Conservation (phyloP, 2,113 vertebrate genomes). For the Ardeotis arabs region DNA sequence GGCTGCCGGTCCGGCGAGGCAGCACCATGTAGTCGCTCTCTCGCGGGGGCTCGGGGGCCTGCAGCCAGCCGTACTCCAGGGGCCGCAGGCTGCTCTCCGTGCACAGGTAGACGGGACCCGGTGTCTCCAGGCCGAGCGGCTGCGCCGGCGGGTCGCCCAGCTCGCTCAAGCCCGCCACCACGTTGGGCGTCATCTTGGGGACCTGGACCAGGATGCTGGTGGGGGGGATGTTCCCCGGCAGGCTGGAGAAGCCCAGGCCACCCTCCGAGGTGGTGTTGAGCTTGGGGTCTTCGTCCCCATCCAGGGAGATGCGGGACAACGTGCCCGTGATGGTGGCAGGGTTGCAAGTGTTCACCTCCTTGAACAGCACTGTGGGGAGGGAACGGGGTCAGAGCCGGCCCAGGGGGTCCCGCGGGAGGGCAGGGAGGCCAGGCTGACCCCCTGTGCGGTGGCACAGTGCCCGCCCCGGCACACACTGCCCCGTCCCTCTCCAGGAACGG, state of each 20-base stretch:
- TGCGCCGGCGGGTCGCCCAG: constrained; percentile 82
- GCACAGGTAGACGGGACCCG: constrained; percentile 91
- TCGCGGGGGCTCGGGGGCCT: constrained; percentile 75
- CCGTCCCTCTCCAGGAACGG: background rate
- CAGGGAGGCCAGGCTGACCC: background rate
- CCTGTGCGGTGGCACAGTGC: fast-evolving
- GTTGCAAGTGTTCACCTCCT: constrained; percentile 97
- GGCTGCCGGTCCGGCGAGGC: constrained; percentile 90
- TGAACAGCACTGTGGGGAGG: constrained; percentile 88
- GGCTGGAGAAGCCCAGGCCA: constrained; percentile 88
- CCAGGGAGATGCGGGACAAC: constrained; percentile 94
- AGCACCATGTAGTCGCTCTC: constrained; percentile 98
- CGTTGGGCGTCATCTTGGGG: constrained; percentile 80
- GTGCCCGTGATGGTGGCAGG: constrained; percentile 96
- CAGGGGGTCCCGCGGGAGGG: fast-evolving
- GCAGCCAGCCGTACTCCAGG: constrained; percentile 85
- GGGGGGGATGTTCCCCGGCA: constrained; percentile 95
- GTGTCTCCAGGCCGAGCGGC: constrained; percentile 83
- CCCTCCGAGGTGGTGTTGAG: constrained; percentile 87
- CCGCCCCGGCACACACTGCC: fast-evolving
- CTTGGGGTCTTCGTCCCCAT: constrained; percentile 95
- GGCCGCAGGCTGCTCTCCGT: constrained; percentile 88
- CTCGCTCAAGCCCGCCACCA: constrained; percentile 83
- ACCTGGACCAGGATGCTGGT: constrained; percentile 88
- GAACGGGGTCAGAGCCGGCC: background rate